phyloP scores from a whole-genome alignment of 1,140 invertebrate genomes.

The Penaeus indicus region DNA sequence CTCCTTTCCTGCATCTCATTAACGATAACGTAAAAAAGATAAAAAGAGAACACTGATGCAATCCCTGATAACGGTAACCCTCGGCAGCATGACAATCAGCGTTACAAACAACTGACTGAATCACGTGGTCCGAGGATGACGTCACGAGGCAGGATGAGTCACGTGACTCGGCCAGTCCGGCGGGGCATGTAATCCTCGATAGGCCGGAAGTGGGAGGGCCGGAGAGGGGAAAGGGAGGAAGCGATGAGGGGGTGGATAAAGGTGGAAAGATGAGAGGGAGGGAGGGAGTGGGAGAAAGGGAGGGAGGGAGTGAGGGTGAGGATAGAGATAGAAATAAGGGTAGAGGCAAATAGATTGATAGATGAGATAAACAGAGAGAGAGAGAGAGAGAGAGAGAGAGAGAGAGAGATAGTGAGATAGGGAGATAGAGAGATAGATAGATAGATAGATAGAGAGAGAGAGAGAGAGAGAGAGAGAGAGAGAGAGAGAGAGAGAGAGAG shows the following conservation, averaged over 20 bases:
- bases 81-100: too few species aligned
- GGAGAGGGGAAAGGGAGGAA: background rate
- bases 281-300: background rate
- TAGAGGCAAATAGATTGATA: too few species aligned
- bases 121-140: too few species aligned
- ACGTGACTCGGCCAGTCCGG: too few species aligned
- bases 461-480: conserved; percentile 22
- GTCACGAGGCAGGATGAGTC: too few species aligned
- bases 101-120: too few species aligned
- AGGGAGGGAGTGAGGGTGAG: background rate
- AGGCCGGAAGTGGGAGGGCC: background rate
- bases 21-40: background rate
- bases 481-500: conserved; percentile 12
- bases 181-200: too few species aligned
- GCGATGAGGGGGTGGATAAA: background rate
- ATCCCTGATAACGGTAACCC: too few species aligned
- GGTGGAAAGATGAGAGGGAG: conserved; percentile 1
- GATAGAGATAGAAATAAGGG: background rate
- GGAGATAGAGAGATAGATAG: too few species aligned
- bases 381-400: conserved; percentile 5
- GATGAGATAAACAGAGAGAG: too few species aligned
- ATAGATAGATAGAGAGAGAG: too few species aligned
- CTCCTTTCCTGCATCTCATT: too few species aligned
- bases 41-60: background rate
- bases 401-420: background rate